These are phyloP conservation scores for Cercopithecus mona DNA, from an alignment of 2,113 vertebrate species.

Conservation along the genomic window DNA sequence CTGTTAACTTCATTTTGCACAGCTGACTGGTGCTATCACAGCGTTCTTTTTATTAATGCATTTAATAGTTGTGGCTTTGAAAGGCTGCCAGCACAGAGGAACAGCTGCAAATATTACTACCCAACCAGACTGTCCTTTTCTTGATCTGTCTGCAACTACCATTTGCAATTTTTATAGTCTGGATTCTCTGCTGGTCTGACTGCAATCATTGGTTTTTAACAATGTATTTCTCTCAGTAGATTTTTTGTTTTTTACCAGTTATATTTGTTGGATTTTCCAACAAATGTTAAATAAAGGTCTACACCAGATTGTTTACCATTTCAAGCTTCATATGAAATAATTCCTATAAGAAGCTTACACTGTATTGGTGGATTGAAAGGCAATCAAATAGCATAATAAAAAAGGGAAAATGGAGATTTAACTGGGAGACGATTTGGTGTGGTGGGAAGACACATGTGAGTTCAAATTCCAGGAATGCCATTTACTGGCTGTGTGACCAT, in stretches of 20 bases:
- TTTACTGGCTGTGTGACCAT: background rate
- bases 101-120: conserved; percentile 16
- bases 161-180: conserved; percentile 51
- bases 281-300: background rate
- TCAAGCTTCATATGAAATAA: conserved; percentile 52
- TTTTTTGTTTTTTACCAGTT: background rate
- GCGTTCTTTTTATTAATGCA: conserved; percentile 30
- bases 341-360: background rate
- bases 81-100: conserved; percentile 31
- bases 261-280: conserved; percentile 26
- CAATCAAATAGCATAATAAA: conserved; percentile 18
- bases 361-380: background rate
- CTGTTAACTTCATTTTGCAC: conserved; percentile 55
- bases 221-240: conserved; percentile 12
- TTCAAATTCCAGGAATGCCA: background rate
- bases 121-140: background rate
- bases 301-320: conserved; percentile 12
- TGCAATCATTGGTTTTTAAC: conserved; percentile 48
- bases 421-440: background rate
- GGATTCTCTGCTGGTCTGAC: conserved; percentile 13
- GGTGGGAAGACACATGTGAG: background rate
- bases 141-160: background rate
- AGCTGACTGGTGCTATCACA: conserved; percentile 43
- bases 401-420: conserved; percentile 21
- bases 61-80: conserved; percentile 53